Percentiles rank a stretch among this genome's conserved stretches.
Conservation (phyloP, 2,888 invertebrate genomes). For the Pyralis farinalis region DNA sequence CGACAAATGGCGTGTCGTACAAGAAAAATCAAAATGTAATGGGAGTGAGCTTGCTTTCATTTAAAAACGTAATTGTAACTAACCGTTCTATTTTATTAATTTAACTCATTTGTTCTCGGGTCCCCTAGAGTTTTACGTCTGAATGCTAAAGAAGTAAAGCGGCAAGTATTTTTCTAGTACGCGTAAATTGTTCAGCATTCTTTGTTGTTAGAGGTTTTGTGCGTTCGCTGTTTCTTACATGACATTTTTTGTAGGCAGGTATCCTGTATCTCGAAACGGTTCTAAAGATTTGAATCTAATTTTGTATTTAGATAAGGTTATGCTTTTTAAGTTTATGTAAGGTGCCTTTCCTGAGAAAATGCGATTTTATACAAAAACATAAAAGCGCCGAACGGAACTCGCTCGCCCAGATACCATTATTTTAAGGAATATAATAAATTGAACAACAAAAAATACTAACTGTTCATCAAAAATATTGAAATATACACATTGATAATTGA, state of each 20-base stretch:
- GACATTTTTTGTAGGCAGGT: not conserved
- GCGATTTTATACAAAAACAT: too few relatives aligned
- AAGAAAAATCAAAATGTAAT: conserved; percentile 75
- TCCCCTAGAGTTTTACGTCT: conserved; percentile 55
- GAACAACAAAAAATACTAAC: too few relatives aligned
- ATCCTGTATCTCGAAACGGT: too few relatives aligned
- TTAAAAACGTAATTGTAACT: conserved; percentile 80
- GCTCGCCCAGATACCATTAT: too few relatives aligned
- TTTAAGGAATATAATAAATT: too few relatives aligned
- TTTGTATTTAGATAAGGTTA: too few relatives aligned
- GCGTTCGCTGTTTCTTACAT: not conserved
- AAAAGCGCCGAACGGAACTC: too few relatives aligned
- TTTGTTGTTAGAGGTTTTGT: conserved; percentile 10
- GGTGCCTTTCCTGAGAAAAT: too few relatives aligned
- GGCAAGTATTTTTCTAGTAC: conserved; percentile 28
- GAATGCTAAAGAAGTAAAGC: conserved; percentile 45
- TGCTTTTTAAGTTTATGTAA: too few relatives aligned
- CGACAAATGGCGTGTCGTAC: conserved; percentile 74
- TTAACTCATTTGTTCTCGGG: conserved; percentile 70
- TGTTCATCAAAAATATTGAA: too few relatives aligned
- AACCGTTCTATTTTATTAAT: conserved; percentile 78
- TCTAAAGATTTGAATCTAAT: too few relatives aligned
- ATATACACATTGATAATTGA: too few relatives aligned
- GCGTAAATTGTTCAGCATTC: conserved; percentile 67
- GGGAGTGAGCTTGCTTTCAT: conserved; percentile 72